These are phyloP conservation scores for Sitta europaea DNA, from an alignment of 2,113 vertebrate genomes.

Conservation along the genomic window DNA sequence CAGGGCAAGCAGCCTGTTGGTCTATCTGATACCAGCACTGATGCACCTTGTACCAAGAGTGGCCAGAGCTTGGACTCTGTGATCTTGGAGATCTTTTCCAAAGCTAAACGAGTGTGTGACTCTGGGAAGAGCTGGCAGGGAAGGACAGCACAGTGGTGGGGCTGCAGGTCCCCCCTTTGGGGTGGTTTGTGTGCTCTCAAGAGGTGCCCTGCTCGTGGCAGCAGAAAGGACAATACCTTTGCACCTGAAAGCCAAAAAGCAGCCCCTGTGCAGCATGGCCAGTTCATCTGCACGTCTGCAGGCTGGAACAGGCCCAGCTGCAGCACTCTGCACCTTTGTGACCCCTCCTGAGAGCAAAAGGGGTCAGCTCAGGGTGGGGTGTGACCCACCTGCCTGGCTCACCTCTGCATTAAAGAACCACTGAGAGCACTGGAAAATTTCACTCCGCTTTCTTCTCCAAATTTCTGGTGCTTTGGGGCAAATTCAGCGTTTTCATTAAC, in stretches of 20 bases:
- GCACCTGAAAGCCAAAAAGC: background rate
- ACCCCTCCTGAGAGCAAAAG: background rate
- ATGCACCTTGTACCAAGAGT: background rate
- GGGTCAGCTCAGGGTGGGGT: background rate
- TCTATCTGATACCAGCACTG: background rate
- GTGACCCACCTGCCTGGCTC: background rate
- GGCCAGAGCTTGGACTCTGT: background rate
- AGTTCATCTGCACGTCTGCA: background rate
- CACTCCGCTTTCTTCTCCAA: background rate
- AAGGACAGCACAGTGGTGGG: background rate
- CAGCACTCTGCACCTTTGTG: background rate
- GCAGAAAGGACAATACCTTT: background rate
- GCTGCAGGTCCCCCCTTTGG: accelerated
- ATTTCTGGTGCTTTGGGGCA: slow-evolving; percentile 32
- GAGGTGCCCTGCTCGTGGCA: background rate
- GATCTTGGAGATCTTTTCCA: background rate
- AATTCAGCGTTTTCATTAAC: slow-evolving; percentile 49
- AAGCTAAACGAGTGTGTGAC: background rate
- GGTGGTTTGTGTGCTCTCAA: background rate
- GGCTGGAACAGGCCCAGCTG: background rate
- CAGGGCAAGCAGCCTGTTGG: accelerated
- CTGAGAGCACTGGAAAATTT: background rate
- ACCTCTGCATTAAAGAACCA: background rate
- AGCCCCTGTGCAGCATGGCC: background rate
- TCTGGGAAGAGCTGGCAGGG: background rate